phyloP scores from a whole-genome alignment of 1,140 invertebrate species.

The Zophobas atratus region DNA sequence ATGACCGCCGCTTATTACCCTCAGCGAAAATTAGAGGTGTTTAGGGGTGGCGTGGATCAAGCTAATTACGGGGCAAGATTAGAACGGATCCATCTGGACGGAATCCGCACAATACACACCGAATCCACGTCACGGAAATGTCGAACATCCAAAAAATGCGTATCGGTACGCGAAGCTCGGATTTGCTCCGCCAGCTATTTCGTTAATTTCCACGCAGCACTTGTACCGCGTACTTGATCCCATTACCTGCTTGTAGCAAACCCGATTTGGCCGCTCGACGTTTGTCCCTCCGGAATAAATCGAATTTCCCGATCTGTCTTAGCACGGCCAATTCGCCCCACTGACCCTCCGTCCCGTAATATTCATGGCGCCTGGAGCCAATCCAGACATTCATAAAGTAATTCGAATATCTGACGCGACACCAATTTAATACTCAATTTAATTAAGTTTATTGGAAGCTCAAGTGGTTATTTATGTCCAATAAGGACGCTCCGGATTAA shows the following conservation, averaged over 20 bases:
- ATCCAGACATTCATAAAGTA: slow-evolving; percentile 25
- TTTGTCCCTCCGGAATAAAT: no score
- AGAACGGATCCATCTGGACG: slow-evolving; percentile 29
- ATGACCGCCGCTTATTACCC: slow-evolving; percentile 33
- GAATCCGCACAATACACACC: slow-evolving; percentile 15
- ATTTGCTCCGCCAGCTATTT: no score
- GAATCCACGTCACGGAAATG: background rate
- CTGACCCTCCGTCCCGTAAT: no score
- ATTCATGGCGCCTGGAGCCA: background rate
- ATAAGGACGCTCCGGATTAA: slow-evolving; percentile 14
- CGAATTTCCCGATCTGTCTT: no score
- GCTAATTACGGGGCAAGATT: slow-evolving; percentile 44
- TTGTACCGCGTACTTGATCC: no score
- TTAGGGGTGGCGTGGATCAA: slow-evolving; percentile 15
- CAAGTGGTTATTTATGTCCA: slow-evolving; percentile 27
- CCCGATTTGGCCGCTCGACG: no score
- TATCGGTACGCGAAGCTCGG: no score
- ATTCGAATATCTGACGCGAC: slow-evolving; percentile 34
- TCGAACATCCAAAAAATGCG: no score
- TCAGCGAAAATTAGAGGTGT: slow-evolving; percentile 40
- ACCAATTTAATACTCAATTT: slow-evolving; percentile 39
- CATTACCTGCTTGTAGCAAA: no score
- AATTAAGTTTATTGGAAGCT: slow-evolving; percentile 34
- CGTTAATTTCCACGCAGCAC: no score
- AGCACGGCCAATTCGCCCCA: no score